A percentile compares a stretch with the other conserved stretches of the same genome.
Evolutionary conservation across 2,888 invertebrate genomes (phyloP).

Genomic region (Graphium colonna): DNA sequence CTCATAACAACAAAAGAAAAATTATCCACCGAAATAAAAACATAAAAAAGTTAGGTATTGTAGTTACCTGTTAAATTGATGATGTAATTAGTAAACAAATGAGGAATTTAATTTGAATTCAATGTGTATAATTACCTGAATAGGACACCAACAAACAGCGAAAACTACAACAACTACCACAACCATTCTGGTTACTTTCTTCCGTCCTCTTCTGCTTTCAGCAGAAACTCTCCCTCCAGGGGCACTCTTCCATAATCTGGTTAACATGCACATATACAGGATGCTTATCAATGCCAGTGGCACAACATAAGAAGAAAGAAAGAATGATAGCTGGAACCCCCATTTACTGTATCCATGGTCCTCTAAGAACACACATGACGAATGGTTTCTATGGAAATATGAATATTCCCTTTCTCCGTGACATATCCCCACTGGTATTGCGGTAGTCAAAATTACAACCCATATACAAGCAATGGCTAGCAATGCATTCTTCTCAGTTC

Average conservation of each 20-base stretch:
- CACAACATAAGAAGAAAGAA: conserved; percentile 92
- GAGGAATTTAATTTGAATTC: neutral
- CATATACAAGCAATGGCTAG: conserved; percentile 89
- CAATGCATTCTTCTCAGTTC: conserved; percentile 90
- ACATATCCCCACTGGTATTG: conserved; percentile 88
- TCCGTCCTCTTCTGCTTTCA: conserved; percentile 90
- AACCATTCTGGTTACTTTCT: conserved; percentile 94
- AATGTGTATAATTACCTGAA: conserved; percentile 84
- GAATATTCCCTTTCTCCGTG: conserved; percentile 87
- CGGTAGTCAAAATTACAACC: conserved; percentile 88
- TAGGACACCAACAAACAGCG: conserved; percentile 96
- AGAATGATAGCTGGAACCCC: conserved; percentile 88
- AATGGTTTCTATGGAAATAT: conserved; percentile 82
- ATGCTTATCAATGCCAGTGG: conserved; percentile 92
- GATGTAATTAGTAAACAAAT: neutral
- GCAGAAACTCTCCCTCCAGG: conserved; percentile 90
- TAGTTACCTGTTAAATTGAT: no score
- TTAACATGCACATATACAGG: conserved; percentile 93
- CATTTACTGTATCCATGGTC: conserved; percentile 81
- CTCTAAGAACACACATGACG: conserved; percentile 84
- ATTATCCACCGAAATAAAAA: no score
- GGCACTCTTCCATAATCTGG: conserved; percentile 91
- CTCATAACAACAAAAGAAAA: no score
- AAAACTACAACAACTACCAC: conserved; percentile 95
- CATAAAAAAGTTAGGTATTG: no score